These are phyloP conservation scores for Oryzias celebensis DNA, from an alignment of 2,113 vertebrate genomes.

Conservation along the genomic window DNA sequence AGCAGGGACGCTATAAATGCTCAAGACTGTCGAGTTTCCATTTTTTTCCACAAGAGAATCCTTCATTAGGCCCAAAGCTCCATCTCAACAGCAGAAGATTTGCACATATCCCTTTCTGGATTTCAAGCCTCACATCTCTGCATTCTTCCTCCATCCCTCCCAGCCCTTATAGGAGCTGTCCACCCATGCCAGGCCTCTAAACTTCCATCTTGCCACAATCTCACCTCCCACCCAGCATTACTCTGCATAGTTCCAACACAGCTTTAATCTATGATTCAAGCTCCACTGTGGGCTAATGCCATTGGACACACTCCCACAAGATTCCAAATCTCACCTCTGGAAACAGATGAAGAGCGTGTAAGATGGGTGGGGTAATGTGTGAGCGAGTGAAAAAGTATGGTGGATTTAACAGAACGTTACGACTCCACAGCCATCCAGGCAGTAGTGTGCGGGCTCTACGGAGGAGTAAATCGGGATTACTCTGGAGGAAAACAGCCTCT, in stretches of 20 bases:
- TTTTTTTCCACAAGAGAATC: slow-evolving; percentile 56
- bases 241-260: slow-evolving; percentile 45
- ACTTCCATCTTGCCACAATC: slow-evolving; percentile 49
- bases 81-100: slow-evolving; percentile 58
- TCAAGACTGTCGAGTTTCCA: slow-evolving; percentile 31
- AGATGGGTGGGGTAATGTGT: slow-evolving; percentile 53
- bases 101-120: slow-evolving; percentile 57
- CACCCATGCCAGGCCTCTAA: slow-evolving; percentile 48
- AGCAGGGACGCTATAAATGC: slow-evolving; percentile 45
- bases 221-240: slow-evolving; percentile 61
- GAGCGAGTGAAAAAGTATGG: slow-evolving; percentile 36
- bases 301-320: slow-evolving; percentile 75
- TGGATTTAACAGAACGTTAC: slow-evolving; percentile 27
- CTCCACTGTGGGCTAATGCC: slow-evolving; percentile 72
- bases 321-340: slow-evolving; percentile 62
- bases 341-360: slow-evolving; percentile 61
- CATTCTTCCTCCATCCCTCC: slow-evolving; percentile 54
- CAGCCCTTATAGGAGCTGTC: slow-evolving; percentile 61
- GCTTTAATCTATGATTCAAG: slow-evolving; percentile 65
- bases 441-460: slow-evolving; percentile 31
- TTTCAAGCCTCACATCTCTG: slow-evolving; percentile 56
- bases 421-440: slow-evolving; percentile 30
- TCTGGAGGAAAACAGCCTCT: slow-evolving; percentile 56
- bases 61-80: slow-evolving; percentile 62
- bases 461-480: slow-evolving; percentile 69